phyloP scores from a whole-genome alignment of 1,140 invertebrate species.

The Galendromus occidentalis region DNA sequence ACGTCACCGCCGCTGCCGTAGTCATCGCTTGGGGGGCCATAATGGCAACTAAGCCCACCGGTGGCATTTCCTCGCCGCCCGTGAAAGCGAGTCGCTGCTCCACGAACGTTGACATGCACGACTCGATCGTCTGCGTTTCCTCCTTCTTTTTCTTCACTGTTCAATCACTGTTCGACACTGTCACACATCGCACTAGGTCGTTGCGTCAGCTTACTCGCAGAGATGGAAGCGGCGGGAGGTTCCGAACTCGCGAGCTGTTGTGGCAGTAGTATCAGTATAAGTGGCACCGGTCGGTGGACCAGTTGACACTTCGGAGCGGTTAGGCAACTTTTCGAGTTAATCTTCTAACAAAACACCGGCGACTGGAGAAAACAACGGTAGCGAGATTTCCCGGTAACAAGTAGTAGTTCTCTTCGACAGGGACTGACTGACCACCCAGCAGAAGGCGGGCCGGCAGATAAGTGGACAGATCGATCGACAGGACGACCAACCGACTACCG shows the following conservation, averaged over 20 bases:
- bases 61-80: neutral
- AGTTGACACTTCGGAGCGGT: no score
- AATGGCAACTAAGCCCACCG: neutral
- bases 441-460: neutral
- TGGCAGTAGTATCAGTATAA: no score
- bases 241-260: no score
- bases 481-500: neutral
- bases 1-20: neutral
- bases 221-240: no score
- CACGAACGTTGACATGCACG: neutral
- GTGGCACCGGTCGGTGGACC: no score
- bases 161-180: neutral
- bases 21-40: neutral
- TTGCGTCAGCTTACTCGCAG: no score
- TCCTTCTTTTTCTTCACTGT: neutral
- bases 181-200: no score
- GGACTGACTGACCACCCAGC: neutral
- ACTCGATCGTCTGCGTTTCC: neutral
- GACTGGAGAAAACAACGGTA: no score
- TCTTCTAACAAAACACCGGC: no score
- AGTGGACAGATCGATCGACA: neutral
- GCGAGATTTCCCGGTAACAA: neutral
- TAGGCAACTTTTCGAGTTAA: no score
- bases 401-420: neutral
- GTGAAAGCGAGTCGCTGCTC: conserved; percentile 1